Base-by-base conservation (phyloP, 2,797 vertebrate genomes). In the Takifugu rubripes region DNA sequence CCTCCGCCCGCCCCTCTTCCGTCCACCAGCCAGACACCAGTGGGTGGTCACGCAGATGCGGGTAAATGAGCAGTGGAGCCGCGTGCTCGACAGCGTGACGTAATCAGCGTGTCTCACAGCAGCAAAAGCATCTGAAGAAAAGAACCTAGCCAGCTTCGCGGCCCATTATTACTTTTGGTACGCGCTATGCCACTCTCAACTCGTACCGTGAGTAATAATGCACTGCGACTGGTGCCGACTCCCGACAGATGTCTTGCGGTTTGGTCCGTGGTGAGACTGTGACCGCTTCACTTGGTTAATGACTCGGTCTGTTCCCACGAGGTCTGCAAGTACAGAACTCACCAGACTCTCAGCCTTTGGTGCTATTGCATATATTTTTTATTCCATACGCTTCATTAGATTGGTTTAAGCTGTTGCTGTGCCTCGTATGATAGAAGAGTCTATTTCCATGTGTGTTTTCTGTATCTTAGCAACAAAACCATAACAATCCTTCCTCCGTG, bases 161-260 rank as follows among this genome's bases (percentile, higher is more conserved):
- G 93, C 89, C 47, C 96, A 98, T 99, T 98, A 98, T 98, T 98
- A 98, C 97, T 98, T 99, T 97, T 98, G 96, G 96, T 98, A 99
- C 95, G 96, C 95, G 97, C 95, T 98, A 96, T 98, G 95, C 95
- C 95, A 92, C 89, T 93, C 93, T 96, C 95, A 96, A 98, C 96
- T 98, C 97, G 95, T 99, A 99, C 96, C 95, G 96, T 98, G 96
- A 99, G 96, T 98, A 99, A 99, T 98, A 99, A 97, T 99, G 97
- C 95, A 96, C 90, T 71, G 95, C 90, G 91, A 88, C 89, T 92
- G 89, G 94, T 91, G 68, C 54, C 3, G 59, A 84, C 93, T 74
- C 31, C 92, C 27, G 16, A 17, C 75, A 52, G 68, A 64, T 17
- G 55, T 52, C 56, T 52, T 43, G 76, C 25, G 61, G 64, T 61